Evolutionary conservation across 2,888 invertebrate species (phyloP).

Genomic region (Heliconius erato): DNA sequence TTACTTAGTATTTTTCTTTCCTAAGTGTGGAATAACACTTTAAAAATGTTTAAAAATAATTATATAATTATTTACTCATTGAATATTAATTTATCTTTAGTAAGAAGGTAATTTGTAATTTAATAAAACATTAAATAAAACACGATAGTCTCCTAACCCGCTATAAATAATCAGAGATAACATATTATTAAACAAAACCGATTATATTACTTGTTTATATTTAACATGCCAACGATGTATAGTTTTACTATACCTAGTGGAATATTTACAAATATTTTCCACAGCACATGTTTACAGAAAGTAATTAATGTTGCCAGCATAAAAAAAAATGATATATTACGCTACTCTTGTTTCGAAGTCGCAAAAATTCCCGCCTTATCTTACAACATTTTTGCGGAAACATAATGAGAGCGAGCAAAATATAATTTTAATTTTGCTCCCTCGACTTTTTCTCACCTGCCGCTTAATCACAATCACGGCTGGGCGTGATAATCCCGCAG

Average conservation of each 20-base stretch:
- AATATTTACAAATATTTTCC: conserved; percentile 14
- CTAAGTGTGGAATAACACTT: too few species aligned
- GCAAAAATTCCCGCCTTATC: conserved; percentile 36
- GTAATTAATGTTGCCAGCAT: conserved; percentile 8
- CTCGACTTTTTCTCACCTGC: conserved; percentile 63
- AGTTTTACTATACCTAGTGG: not conserved
- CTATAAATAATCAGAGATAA: not conserved
- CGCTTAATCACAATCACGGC: conserved; percentile 77
- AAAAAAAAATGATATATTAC: conserved; percentile 4
- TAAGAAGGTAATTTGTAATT: not conserved
- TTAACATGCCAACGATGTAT: not conserved
- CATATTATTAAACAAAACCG: not conserved
- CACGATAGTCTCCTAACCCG: conserved; percentile 5
- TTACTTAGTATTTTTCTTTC: too few species aligned
- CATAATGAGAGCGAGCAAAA: conserved; percentile 67
- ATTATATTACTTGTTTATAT: conserved; percentile 5
- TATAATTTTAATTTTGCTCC: conserved; percentile 75
- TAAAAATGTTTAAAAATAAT: too few species aligned
- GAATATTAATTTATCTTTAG: not conserved
- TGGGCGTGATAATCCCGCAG: conserved; percentile 72
- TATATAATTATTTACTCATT: conserved; percentile 11
- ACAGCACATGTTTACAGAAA: not conserved
- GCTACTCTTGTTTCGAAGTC: conserved; percentile 1
- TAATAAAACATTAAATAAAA: not conserved
- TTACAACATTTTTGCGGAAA: conserved; percentile 56